Percentiles rank a stretch among this genome's conserved stretches.
phyloP scores from a whole-genome alignment of 2,888 invertebrate genomes.

The Sturmia bella region DNA sequence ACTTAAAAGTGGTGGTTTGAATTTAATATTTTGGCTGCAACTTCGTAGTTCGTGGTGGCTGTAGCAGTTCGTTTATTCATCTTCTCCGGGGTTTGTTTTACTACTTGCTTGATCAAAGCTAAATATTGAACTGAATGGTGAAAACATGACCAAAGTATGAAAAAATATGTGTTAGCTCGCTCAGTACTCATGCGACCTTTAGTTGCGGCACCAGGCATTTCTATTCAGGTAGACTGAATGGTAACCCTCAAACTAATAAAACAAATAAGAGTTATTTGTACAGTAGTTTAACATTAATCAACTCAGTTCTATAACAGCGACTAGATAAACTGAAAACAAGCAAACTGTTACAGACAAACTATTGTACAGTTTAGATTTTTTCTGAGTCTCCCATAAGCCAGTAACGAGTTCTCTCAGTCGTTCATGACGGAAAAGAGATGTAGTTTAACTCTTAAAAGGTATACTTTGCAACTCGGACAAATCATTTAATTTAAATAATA shows the following conservation, averaged over 20 bases:
- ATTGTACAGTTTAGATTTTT: not conserved
- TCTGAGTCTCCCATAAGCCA: too few species aligned
- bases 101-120: constrained; percentile 65
- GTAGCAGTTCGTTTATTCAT: constrained; percentile 26
- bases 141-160: constrained; percentile 60
- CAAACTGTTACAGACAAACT: not conserved
- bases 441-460: too few species aligned
- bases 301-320: constrained; percentile 39
- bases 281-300: constrained; percentile 44
- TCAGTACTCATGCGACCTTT: constrained; percentile 59
- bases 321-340: constrained; percentile 37
- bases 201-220: constrained; percentile 35
- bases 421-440: too few species aligned
- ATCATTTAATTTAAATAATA: too few species aligned
- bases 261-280: constrained; percentile 38
- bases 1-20: constrained; percentile 62
- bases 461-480: too few species aligned
- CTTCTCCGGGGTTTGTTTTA: constrained; percentile 24
- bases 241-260: constrained; percentile 61
- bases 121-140: constrained; percentile 63
- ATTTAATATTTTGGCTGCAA: constrained; percentile 36
- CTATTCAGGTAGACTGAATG: constrained; percentile 52
- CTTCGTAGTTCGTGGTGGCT: constrained; percentile 51
- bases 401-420: too few species aligned
- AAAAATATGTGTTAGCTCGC: constrained; percentile 55